Evolutionary conservation across 2,888 invertebrate species (phyloP).

Genomic region (Scaptomyza polygonia): DNA sequence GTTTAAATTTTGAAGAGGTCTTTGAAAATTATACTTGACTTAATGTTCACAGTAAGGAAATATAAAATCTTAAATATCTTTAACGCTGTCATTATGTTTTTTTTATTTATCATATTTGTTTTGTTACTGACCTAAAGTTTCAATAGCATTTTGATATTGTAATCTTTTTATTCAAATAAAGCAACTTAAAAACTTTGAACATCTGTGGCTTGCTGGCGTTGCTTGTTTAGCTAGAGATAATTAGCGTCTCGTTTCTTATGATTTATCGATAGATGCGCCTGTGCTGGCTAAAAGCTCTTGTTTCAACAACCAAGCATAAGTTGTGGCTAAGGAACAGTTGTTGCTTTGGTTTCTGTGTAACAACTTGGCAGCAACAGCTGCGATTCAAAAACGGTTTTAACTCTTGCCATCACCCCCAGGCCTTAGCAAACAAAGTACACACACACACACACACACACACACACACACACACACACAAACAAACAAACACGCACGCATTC

Average conservation of each 20-base stretch:
- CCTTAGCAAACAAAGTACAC: constrained; percentile 5
- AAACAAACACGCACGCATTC: constrained; percentile 30
- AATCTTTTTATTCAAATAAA: background rate
- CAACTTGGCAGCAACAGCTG: constrained; percentile 54
- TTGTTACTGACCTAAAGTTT: too few species aligned
- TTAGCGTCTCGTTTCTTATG: constrained; percentile 49
- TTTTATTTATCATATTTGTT: too few species aligned
- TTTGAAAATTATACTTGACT: background rate
- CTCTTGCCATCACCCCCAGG: constrained; percentile 27
- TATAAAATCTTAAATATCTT: too few species aligned
- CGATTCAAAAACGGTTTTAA: constrained; percentile 45
- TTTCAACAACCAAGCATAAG: constrained; percentile 31
- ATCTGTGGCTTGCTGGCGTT: constrained; percentile 20
- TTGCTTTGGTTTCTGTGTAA: constrained; percentile 27
- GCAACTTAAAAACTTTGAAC: background rate
- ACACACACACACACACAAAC: background rate
- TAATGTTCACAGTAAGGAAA: background rate
- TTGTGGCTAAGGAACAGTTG: constrained; percentile 37
- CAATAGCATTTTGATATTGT: background rate
- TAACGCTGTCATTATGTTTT: too few species aligned
- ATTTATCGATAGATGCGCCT: constrained; percentile 47
- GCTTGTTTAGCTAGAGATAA: constrained; percentile 37
- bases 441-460: constrained; percentile 7
- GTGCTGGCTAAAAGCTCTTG: constrained; percentile 41
- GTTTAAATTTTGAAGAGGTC: constrained; percentile 11